Evolutionary conservation across 2,888 invertebrate species (phyloP), one percentile per base, ranked within the genome.

Genomic region (Volucella inflata): DNA sequence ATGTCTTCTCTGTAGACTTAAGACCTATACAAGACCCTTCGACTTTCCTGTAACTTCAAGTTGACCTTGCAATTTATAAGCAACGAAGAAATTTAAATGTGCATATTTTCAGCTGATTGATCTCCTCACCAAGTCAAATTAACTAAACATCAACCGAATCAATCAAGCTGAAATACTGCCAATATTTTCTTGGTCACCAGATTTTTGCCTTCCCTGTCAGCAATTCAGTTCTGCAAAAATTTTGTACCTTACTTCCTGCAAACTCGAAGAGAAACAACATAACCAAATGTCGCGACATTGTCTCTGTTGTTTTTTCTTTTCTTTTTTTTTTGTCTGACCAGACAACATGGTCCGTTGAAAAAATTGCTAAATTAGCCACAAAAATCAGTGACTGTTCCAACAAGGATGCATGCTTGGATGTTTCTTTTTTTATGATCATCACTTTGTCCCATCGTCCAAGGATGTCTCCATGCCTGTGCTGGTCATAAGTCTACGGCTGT

Each of bases 301-400:
- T 44, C 16, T 51, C 17, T 17, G 53, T 74, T 53, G 2, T 68
- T 11, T 44, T 1, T 44, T 10, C 36, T 11, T 4, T 2, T 30
- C 6, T 30, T 30, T 30, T 21, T 21, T 2, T 0, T 21, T 3
- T 0, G 30, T 30, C 30, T 17, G 21, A 1, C 62, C 80, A 80
- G 80, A 80, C 80, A 17, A 53, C 55, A 60, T 74, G n/a, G 46
- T 21, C 53, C 30, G 6, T 30, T 30, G 9, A 48, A 11, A 40
- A 42, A 44, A 78, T 74, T 83, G 83, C 68, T 79, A 79, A 84
- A 84, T 84, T 84, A 79, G 74, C 68, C 83, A 84, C 74, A 74
- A 79, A 79, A 84, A 70, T 79, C 83, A 84, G 11, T 84, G 83
- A 84, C 44, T 60, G 74, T 62, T 83, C 68, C 77, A 82, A 53